These are phyloP conservation scores for Sphaerophoria taeniata DNA, from an alignment of 2,888 invertebrate genomes.

Conservation along the genomic window DNA sequence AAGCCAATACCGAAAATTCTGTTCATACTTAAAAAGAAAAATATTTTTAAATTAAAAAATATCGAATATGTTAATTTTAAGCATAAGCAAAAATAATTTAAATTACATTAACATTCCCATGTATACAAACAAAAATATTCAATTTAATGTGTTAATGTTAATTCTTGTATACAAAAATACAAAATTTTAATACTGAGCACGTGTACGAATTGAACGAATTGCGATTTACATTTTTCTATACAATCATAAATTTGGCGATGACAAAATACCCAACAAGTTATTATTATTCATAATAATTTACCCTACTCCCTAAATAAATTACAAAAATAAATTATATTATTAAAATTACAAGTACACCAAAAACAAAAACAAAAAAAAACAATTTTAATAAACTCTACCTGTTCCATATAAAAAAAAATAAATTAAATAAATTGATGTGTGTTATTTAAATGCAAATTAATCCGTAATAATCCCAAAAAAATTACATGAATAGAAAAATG, in stretches of 20 bases:
- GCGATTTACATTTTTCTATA: constrained; percentile 44
- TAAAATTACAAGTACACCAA: background rate
- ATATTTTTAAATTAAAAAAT: background rate
- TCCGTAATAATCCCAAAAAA: constrained; percentile 9
- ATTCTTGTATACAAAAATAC: constrained; percentile 24
- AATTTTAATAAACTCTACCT: constrained; percentile 32
- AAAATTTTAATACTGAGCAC: constrained; percentile 47
- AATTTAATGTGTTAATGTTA: constrained; percentile 31
- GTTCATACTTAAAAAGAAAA: background rate
- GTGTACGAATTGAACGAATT: constrained; percentile 66
- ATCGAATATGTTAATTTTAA: background rate
- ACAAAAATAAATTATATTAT: constrained; percentile 25
- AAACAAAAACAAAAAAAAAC: constrained; percentile 16
- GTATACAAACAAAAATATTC: background rate
- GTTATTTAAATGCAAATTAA: constrained; percentile 68
- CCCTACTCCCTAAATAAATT: constrained; percentile 8
- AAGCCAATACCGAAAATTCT: background rate
- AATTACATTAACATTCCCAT: constrained; percentile 3
- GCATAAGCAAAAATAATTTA: background rate
- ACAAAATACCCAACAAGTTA: constrained; percentile 22
- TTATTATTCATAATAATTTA: constrained; percentile 36
- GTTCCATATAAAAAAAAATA: constrained; percentile 37
- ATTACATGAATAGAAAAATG: background rate
- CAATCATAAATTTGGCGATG: background rate
- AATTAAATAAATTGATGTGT: constrained; percentile 51